Base-by-base conservation (phyloP, 2,888 invertebrate species). In the Cabera pusaria region DNA sequence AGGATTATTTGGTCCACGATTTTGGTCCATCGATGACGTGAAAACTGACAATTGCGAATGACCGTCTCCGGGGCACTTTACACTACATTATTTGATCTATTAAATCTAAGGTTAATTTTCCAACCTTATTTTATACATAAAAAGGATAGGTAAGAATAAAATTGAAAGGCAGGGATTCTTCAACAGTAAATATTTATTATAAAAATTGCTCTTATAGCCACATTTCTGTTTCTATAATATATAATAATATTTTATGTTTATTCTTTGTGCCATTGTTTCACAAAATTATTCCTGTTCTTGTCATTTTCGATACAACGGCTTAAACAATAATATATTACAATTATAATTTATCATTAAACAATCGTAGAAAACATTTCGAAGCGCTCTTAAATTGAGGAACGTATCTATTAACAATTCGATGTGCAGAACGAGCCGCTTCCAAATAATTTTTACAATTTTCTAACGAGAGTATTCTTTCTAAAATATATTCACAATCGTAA, bases 161-260 rank as follows among this genome's bases (percentile, higher is more conserved):
- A 86, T 77, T 83, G 58, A 86, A 84, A 87, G 70, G 45, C 81
- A 14, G 38, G 54, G 59, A 48, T 77, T 88, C 87, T 75, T 87
- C 88, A 88, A 88, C 88, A 88, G 88, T 88, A 88, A 88, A 88
- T 88, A 88, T 88, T 88, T 88, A 88, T 88, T 88, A 88, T 88
- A 88, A 88, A 88, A 88, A 88, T 87, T 88, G 87, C 86, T 87
- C 84, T 86, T 87, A 88, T 88, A 88, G 86, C 71, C 86, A 88
- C 87, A 87, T 88, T 87, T 87, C 84, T 86, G 85, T 85, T 85
- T 81, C 83, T 82, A 86, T 86, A 86, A 84, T 85, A 86, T 86
- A 88, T 87, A 88, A 53, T 87, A 88, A 83, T 84, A 83, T 85
- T 48, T 85, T 87, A 86, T 84, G 83, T 85, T 84, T 79, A 85